Percentiles rank a stretch among this genome's conserved stretches.
Evolutionary conservation across 2,888 invertebrate species (phyloP).

Genomic region (Cephus sareptanus): DNA sequence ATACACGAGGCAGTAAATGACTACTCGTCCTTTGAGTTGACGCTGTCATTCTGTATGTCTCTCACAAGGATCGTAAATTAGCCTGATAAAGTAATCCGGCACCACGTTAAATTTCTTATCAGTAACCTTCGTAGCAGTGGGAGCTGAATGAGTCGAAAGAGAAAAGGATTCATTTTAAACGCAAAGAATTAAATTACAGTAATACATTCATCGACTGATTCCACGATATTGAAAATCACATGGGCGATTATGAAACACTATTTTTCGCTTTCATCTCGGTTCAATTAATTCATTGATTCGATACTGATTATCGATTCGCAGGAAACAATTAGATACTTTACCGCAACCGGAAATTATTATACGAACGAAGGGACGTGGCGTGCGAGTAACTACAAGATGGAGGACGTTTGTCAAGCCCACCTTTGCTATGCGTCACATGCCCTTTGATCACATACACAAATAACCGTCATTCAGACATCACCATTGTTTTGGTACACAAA

Average conservation of each 20-base stretch:
- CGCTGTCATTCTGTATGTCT: neutral
- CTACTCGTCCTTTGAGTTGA: neutral
- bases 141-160: neutral
- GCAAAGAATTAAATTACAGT: neutral
- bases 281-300: slow-evolving; percentile 32
- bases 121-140: neutral
- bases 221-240: too few relatives aligned
- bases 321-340: slow-evolving; percentile 51
- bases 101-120: neutral
- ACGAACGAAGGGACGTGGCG: slow-evolving; percentile 22
- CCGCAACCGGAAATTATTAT: slow-evolving; percentile 44
- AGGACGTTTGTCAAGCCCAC: neutral
- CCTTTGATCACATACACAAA: slow-evolving; percentile 40
- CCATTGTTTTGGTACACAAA: slow-evolving; percentile 48
- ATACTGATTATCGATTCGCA: slow-evolving; percentile 29
- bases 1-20: neutral
- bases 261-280: slow-evolving; percentile 9
- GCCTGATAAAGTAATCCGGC: neutral
- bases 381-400: slow-evolving; percentile 16
- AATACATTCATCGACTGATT: neutral
- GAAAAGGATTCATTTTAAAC: neutral
- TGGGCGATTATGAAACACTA: neutral
- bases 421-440: slow-evolving; percentile 34
- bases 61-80: neutral
- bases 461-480: slow-evolving; percentile 29